Conservation (phyloP, 1,140 invertebrate species). For the Melipona quadrifasciata region DNA sequence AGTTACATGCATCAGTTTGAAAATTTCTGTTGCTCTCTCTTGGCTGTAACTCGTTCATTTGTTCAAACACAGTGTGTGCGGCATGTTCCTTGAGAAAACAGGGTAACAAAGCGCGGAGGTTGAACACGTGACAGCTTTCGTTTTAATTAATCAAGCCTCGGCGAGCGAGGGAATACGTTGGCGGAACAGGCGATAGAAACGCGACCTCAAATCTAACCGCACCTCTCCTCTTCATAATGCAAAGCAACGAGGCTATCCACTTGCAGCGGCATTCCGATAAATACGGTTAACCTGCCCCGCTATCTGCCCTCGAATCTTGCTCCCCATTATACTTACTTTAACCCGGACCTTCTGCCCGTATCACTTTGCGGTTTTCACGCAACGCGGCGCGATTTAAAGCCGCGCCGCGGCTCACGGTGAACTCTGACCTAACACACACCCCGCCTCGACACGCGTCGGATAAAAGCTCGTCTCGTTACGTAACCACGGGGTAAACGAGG, state of each 20-base stretch:
- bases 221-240: constrained; percentile 39
- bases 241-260: constrained; percentile 37
- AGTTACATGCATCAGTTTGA: no score
- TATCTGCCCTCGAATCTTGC: constrained; percentile 22
- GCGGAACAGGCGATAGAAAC: constrained; percentile 20
- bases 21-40: no score
- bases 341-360: not conserved
- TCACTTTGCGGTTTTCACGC: constrained; percentile 39
- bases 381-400: constrained; percentile 16
- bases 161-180: not conserved
- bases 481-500: not conserved
- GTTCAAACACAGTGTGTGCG: not conserved
- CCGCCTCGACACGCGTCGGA: not conserved
- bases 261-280: constrained; percentile 31
- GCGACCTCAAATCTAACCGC: constrained; percentile 25
- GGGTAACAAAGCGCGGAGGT: not conserved
- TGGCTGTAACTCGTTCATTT: no score
- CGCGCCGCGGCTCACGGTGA: not conserved
- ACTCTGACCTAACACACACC: not conserved
- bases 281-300: constrained; percentile 39
- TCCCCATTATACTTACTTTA: constrained; percentile 40
- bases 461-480: not conserved
- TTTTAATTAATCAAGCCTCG: constrained; percentile 27
- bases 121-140: not conserved
- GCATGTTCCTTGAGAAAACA: not conserved